phyloP scores from a whole-genome alignment of 2,888 invertebrate genomes.

The Apodemia duryi region DNA sequence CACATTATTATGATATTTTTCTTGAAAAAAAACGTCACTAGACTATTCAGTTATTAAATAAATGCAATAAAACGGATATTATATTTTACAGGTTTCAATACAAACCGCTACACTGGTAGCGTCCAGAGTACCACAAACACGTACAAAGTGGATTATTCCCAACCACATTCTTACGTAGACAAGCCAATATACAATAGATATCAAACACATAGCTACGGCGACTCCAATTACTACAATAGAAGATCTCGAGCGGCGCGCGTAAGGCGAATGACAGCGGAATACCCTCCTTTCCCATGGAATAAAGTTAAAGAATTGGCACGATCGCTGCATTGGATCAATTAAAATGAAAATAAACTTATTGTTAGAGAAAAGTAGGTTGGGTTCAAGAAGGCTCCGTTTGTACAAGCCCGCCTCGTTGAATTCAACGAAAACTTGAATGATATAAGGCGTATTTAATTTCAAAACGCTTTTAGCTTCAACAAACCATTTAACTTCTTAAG shows the following conservation, averaged over 20 bases:
- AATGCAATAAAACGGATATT: constrained; percentile 17
- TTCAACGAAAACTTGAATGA: constrained; percentile 50
- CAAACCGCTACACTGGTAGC: constrained; percentile 57
- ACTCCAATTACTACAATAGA: constrained; percentile 65
- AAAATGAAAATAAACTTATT: constrained; percentile 36
- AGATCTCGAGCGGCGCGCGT: constrained; percentile 60
- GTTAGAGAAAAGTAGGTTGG: constrained; percentile 62
- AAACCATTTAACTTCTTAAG: constrained; percentile 41
- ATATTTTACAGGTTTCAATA: constrained; percentile 58
- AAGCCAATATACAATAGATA: constrained; percentile 72
- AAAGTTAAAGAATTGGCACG: constrained; percentile 85
- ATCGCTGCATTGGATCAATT: constrained; percentile 83
- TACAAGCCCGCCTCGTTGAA: constrained; percentile 55
- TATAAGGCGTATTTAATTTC: constrained; percentile 38
- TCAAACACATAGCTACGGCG: constrained; percentile 57
- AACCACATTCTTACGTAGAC: constrained; percentile 61
- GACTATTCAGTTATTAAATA: neutral
- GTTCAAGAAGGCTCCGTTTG: constrained; percentile 53
- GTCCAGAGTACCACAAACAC: constrained; percentile 69
- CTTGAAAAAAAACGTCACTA: neutral
- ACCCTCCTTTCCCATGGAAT: constrained; percentile 88
- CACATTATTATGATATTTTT: no score
- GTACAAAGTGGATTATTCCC: constrained; percentile 75
- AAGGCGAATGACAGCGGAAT: constrained; percentile 59
- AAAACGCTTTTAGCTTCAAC: constrained; percentile 46